These are phyloP conservation scores for Urocyon cinereoargenteus DNA, from an alignment of 2,797 vertebrate species.

Conservation along the genomic window DNA sequence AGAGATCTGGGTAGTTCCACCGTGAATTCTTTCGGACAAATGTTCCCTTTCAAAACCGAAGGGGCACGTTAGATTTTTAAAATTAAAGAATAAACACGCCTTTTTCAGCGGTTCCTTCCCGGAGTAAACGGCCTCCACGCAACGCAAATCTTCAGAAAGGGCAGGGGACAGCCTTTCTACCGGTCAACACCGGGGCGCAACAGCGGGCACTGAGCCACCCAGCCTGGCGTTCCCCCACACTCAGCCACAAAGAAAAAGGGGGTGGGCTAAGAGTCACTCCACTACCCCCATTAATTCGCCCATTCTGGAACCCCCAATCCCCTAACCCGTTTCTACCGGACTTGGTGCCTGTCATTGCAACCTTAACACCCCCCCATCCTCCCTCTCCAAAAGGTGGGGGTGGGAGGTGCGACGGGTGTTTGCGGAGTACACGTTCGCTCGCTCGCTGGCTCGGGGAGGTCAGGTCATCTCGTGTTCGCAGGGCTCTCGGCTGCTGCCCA, in stretches of 20 bases:
- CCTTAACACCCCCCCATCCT: not conserved
- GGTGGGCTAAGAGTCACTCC: not conserved
- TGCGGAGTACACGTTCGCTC: not conserved
- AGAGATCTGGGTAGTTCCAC: not conserved
- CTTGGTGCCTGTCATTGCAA: not conserved
- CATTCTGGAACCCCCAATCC: not conserved
- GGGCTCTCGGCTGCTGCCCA: not conserved
- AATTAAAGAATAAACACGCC: not conserved
- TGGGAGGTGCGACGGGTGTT: not conserved
- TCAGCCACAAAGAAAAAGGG: not conserved
- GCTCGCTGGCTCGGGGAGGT: not conserved
- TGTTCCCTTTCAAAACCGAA: not conserved
- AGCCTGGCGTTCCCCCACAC: not conserved
- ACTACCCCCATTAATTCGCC: not conserved
- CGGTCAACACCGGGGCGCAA: not conserved
- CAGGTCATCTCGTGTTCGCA: not conserved
- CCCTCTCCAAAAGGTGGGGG: not conserved
- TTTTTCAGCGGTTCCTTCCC: not conserved
- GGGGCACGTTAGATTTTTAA: not conserved
- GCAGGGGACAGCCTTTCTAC: too few relatives aligned
- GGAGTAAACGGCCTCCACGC: not conserved
- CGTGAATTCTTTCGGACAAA: not conserved
- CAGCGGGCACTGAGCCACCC: not conserved
- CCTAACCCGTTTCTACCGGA: conserved; percentile 16
- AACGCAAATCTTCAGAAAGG: not conserved